phyloP scores from a whole-genome alignment of 2,888 invertebrate species.

The Parnassius orleans region DNA sequence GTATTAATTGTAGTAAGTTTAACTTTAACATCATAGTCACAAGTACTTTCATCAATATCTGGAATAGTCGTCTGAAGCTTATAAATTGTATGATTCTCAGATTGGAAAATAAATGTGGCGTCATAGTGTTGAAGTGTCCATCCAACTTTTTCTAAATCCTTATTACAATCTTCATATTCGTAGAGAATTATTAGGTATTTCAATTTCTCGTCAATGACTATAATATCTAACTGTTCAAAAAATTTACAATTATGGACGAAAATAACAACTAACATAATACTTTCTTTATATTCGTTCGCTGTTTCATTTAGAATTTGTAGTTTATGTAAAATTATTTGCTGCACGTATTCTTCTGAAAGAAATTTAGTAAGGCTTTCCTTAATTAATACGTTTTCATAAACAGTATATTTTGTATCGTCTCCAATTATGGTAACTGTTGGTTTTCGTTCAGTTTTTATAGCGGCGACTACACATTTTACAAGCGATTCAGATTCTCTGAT shows the following conservation, averaged over 20 bases:
- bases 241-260: conserved; percentile 37
- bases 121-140: conserved; percentile 37
- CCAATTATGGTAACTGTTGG: conserved; percentile 10
- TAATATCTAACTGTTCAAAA: conserved; percentile 31
- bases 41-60: conserved; percentile 43
- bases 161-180: conserved; percentile 1
- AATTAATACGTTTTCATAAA: neutral
- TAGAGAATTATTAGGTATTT: conserved; percentile 45
- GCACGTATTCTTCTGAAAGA: neutral
- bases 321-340: conserved; percentile 9
- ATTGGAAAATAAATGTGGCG: conserved; percentile 43
- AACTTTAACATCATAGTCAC: conserved; percentile 35
- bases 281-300: conserved; percentile 13
- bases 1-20: conserved; percentile 38
- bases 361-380: conserved; percentile 1
- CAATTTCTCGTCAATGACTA: conserved; percentile 30
- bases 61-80: conserved; percentile 44
- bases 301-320: neutral
- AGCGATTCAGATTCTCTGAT: neutral
- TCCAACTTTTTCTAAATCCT: conserved; percentile 32
- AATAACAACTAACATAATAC: conserved; percentile 33
- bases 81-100: conserved; percentile 26
- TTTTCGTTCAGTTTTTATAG: conserved; percentile 1
- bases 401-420: neutral
- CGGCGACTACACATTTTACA: conserved; percentile 9